Evolutionary conservation across 2,797 vertebrate genomes (phyloP).

Genomic region (Bradypodion ventrale): DNA sequence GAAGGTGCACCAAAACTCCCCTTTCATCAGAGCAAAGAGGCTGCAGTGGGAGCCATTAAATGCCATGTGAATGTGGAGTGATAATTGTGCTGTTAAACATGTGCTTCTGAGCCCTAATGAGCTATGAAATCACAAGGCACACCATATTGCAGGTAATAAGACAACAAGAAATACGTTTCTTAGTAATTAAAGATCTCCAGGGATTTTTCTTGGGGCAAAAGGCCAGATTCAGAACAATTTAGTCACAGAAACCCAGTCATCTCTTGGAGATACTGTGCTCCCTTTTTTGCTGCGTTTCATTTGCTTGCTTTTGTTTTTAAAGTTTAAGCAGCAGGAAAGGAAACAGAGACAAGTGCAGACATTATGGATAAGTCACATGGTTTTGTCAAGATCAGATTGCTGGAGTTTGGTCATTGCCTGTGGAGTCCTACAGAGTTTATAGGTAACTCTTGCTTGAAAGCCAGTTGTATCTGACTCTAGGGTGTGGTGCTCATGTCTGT

Average conservation of each 20-base stretch:
- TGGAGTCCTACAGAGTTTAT: too few species aligned
- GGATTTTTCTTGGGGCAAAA: conserved; percentile 21
- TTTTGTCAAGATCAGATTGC: too few species aligned
- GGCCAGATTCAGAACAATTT: conserved; percentile 1
- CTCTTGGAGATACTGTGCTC: background rate
- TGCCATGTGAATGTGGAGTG: background rate
- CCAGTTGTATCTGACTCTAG: too few species aligned
- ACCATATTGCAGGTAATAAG: conserved; percentile 13
- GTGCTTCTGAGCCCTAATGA: conserved; percentile 1
- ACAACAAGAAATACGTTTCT: conserved; percentile 1
- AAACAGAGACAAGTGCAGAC: background rate
- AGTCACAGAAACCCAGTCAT: background rate
- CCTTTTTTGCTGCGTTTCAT: background rate
- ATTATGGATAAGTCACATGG: background rate
- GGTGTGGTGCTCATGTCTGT: too few species aligned
- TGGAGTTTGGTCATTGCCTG: too few species aligned
- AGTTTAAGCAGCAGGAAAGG: background rate
- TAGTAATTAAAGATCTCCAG: background rate
- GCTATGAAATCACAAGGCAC: background rate
- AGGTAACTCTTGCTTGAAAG: too few species aligned
- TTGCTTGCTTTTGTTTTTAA: background rate
- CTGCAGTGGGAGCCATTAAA: conserved; percentile 5
- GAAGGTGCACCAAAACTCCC: background rate
- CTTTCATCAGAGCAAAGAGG: conserved; percentile 16
- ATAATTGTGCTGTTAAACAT: conserved; percentile 22